A percentile compares a stretch with the other conserved stretches of the same genome.
Evolutionary conservation across 2,888 invertebrate genomes (phyloP).

Genomic region (Eucera pruinosa): DNA sequence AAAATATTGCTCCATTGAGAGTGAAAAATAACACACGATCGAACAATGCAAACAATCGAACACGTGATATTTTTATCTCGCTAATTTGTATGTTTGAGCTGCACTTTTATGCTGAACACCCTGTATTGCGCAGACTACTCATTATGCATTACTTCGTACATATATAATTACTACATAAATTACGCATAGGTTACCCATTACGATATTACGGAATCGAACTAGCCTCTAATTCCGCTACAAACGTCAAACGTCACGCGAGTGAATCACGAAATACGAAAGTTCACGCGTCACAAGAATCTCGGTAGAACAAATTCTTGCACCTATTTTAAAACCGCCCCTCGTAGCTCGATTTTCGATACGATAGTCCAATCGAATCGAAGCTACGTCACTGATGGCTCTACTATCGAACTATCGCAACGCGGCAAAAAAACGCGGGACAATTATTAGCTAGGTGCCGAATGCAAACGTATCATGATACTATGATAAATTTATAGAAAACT

Average conservation of each 20-base stretch:
- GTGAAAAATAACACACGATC: no score
- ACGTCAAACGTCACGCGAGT: conserved; percentile 3
- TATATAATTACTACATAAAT: background rate
- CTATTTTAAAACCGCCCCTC: background rate
- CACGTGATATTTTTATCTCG: no score
- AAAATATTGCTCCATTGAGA: no score
- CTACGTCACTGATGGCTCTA: background rate
- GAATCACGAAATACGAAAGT: conserved; percentile 21
- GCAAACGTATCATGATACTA: no score
- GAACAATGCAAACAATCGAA: no score
- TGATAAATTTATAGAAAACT: no score
- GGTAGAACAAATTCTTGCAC: background rate
- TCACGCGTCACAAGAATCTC: background rate
- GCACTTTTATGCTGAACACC: no score
- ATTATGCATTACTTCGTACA: no score
- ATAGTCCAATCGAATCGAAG: background rate
- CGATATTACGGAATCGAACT: background rate
- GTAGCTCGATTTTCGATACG: background rate
- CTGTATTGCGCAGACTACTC: no score
- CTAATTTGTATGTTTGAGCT: no score
- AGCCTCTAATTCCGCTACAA: background rate
- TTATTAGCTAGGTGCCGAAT: no score
- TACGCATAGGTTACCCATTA: background rate
- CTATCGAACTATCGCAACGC: background rate
- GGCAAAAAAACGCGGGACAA: conserved; percentile 13